These are phyloP conservation scores for Blastobasis adustella DNA, from an alignment of 2,888 invertebrate species.

Conservation along the genomic window DNA sequence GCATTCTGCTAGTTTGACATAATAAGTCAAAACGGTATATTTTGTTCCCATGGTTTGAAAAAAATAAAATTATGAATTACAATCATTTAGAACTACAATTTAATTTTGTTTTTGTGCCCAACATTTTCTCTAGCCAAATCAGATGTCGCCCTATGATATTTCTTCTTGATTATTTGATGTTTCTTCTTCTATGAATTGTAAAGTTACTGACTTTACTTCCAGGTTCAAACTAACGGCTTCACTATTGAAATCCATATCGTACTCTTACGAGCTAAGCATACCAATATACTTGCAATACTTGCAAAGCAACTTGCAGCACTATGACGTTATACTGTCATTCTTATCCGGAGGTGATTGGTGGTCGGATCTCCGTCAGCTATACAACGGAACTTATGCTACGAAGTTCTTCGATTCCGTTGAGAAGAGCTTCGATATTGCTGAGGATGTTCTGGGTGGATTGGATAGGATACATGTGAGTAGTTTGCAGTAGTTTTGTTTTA, in stretches of 20 bases:
- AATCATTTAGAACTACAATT: no score
- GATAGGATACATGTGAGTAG: slow-evolving; percentile 60
- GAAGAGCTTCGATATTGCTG: slow-evolving; percentile 44
- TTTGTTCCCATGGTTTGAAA: no score
- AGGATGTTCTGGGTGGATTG: slow-evolving; percentile 49
- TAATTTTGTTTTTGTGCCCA: no score
- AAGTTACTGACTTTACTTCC: slow-evolving; percentile 14
- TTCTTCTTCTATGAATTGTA: no score
- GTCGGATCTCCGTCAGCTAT: slow-evolving; percentile 37
- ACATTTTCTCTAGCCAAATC: no score
- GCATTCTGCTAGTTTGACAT: no score
- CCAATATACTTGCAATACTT: slow-evolving; percentile 56
- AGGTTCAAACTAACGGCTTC: slow-evolving; percentile 39
- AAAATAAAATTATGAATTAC: no score
- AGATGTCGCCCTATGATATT: no score
- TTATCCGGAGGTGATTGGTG: slow-evolving; percentile 61
- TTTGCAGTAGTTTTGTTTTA: no score
- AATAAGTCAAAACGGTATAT: no score
- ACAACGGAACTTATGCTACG: slow-evolving; percentile 39
- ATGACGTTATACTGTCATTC: slow-evolving; percentile 45
- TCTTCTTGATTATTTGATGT: no score
- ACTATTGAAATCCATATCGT: slow-evolving; percentile 38
- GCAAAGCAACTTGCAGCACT: slow-evolving; percentile 47
- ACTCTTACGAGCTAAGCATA: slow-evolving; percentile 51
- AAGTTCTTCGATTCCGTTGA: slow-evolving; percentile 48